Evolutionary conservation across 2,888 invertebrate species (phyloP).

Genomic region (Lepeophtheirus nordmannii): DNA sequence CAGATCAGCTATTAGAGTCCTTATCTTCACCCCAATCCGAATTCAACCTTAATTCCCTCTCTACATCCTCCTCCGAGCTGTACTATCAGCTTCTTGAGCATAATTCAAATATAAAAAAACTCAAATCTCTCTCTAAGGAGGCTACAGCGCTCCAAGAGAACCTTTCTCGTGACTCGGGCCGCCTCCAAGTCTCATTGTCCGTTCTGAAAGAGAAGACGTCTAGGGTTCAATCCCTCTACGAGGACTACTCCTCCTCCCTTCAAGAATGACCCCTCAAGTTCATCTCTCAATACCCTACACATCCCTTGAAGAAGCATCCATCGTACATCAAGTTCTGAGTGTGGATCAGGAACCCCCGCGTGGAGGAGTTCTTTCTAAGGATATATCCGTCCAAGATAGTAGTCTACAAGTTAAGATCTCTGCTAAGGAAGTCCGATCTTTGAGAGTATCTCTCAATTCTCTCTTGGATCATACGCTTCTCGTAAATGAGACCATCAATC

Average conservation of each 20-base stretch:
- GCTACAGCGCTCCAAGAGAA: not conserved
- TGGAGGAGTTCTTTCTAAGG: not conserved
- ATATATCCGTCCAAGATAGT: no score
- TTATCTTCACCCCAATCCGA: not conserved
- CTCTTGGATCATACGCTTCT: constrained; percentile 9
- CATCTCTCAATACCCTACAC: not conserved
- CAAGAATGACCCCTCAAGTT: not conserved
- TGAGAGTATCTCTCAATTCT: constrained; percentile 5
- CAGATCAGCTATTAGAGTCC: not conserved
- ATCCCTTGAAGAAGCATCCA: not conserved
- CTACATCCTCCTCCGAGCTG: not conserved
- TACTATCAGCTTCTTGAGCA: not conserved
- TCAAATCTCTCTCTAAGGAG: not conserved
- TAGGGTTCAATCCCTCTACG: not conserved
- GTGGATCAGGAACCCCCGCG: not conserved
- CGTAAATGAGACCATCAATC: constrained; percentile 5
- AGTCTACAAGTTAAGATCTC: not conserved
- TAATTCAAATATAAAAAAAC: not conserved
- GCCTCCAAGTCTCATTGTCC: not conserved
- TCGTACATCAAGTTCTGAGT: not conserved
- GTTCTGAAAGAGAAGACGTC: not conserved
- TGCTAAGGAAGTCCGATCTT: not conserved
- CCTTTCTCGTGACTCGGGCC: not conserved
- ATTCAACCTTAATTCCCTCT: not conserved
- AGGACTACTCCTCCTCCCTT: not conserved